phyloP scores from a whole-genome alignment of 2,888 invertebrate genomes.

The Tenthredo mesomela region DNA sequence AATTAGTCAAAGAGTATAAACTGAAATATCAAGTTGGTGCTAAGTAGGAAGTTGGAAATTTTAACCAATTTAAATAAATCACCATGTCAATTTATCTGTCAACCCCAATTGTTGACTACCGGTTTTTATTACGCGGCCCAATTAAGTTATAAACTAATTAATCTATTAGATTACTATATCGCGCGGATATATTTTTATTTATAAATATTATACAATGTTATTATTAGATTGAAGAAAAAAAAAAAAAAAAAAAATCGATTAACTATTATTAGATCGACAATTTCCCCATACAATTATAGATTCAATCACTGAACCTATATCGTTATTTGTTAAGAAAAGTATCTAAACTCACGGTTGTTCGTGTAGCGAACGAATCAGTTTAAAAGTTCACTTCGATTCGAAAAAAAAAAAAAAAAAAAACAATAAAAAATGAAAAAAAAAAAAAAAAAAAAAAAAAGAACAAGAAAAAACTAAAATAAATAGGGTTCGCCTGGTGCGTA shows the following conservation, averaged over 20 bases:
- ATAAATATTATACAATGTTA: neutral
- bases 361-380: neutral
- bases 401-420: neutral
- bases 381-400: neutral
- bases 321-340: neutral
- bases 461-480: neutral
- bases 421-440: neutral
- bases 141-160: constrained; percentile 35
- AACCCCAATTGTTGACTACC: neutral
- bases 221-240: neutral
- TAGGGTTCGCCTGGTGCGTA: neutral
- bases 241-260: neutral
- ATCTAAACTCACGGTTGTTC: neutral
- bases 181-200: neutral
- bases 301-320: neutral
- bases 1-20: neutral
- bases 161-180: neutral
- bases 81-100: constrained; percentile 34
- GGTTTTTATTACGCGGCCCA: constrained; percentile 4
- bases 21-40: constrained; percentile 1
- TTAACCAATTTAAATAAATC: constrained; percentile 31
- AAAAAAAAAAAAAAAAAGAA: neutral
- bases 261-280: neutral
- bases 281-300: neutral
- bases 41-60: constrained; percentile 40